Base-by-base conservation (phyloP, 2,113 vertebrate genomes). In the Orientallactaga bullata region DNA sequence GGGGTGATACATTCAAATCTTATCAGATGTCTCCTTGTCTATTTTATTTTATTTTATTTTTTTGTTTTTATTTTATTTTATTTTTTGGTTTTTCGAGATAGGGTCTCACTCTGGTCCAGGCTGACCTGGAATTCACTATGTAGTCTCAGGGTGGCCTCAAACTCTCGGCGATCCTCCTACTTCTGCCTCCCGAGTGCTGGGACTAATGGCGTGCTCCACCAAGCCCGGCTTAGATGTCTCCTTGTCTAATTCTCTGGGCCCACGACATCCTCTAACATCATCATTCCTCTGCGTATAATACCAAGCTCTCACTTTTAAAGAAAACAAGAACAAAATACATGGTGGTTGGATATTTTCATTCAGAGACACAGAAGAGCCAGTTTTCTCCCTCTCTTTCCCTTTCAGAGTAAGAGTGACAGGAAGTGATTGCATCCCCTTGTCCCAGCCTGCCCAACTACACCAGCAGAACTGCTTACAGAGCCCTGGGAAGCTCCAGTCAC, bases 311-410 rank as follows among this genome's bases (percentile, higher is more conserved):
- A 58, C 30, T 82, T 88, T 79, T n/a, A 92, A 68, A 94, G 26
- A 7, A 94, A 65, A 89, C 8, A 92, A 71, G 51, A 84, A 63
- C 20, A 69, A 89, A 86, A 95, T 72, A 51, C 28, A 91, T 90
- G 18, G 74, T 65, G 35, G 11, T 1, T 82, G 32, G 13, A 5
- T 69, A 89, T 35, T 47, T 84, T 84, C 85, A 58, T 88, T 21
- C 58, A 65, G 60, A 74, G 32, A 69, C 83, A 47, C 61, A 13
- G 20, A 85, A 47, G 28, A 91, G 35, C 18, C 20, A 77, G 7
- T 26, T 23, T 24, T 37, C 35, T 5, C 20, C 15, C 18, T 61
- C 69, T 26, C 35, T 42, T 16, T 32, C 26, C 12, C 15, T 30
- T 55, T 13, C 51, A 47, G 37, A 68, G 17, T 30, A 37, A 79